phyloP scores from a whole-genome alignment of 2,888 invertebrate species.

The Oscheius sp. region DNA sequence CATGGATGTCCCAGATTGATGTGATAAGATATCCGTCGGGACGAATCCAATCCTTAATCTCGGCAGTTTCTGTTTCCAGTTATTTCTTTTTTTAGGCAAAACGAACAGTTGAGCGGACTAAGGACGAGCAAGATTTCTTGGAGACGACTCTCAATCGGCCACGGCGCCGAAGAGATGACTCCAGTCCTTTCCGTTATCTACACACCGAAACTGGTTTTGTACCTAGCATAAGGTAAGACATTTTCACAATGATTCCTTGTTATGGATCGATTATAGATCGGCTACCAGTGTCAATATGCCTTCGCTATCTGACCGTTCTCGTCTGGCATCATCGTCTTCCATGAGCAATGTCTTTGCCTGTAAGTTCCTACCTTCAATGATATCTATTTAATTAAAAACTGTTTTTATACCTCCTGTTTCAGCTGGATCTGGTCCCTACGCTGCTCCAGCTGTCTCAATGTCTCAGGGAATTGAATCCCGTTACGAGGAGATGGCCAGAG shows the following conservation, averaged over 20 bases:
- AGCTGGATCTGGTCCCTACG: conserved; percentile 67
- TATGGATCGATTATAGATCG: conserved; percentile 38
- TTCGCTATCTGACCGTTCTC: conserved; percentile 43
- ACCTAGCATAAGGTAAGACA: conserved; percentile 45
- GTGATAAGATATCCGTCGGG: conserved; percentile 17
- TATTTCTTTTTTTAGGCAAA: conserved; percentile 57
- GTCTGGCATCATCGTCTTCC: conserved; percentile 43
- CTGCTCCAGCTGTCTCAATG: conserved; percentile 65
- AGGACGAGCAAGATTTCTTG: conserved; percentile 66
- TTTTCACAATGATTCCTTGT: background rate
- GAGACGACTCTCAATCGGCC: conserved; percentile 55
- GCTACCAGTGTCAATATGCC: conserved; percentile 43
- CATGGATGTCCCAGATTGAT: conserved; percentile 28
- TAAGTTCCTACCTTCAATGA: too few species aligned
- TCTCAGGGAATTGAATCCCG: conserved; percentile 69
- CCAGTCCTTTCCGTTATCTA: conserved; percentile 62
- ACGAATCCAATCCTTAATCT: background rate
- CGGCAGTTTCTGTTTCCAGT: background rate
- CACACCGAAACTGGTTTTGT: conserved; percentile 57
- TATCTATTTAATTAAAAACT: too few species aligned
- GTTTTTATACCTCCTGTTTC: background rate
- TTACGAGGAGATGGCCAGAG: conserved; percentile 63
- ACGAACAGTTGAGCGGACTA: conserved; percentile 60
- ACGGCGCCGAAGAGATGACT: conserved; percentile 47
- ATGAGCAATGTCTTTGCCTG: conserved; percentile 46